A percentile compares a stretch with the other conserved stretches of the same genome.
Evolutionary conservation across 2,888 invertebrate species (phyloP).

Genomic region (Clusia tigrina): DNA sequence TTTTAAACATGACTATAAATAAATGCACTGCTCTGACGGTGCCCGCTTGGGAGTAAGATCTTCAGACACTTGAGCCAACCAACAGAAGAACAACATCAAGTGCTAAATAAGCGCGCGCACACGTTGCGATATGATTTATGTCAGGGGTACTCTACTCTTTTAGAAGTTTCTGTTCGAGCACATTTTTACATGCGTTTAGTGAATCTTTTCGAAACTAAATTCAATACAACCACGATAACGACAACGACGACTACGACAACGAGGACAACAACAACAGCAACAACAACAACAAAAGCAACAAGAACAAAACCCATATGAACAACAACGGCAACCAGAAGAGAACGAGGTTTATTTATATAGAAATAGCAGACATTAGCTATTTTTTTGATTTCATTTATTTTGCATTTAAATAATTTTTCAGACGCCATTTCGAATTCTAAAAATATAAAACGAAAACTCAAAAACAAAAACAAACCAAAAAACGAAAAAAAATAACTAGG

Average conservation of each 20-base stretch:
- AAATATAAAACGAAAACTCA: slow-evolving; percentile 11
- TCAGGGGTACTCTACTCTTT: slow-evolving; percentile 1
- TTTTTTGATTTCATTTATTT: not conserved
- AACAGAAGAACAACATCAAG: not conserved
- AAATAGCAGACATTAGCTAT: slow-evolving; percentile 1
- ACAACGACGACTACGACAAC: too few relatives aligned
- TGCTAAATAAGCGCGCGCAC: not conserved
- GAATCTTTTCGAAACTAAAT: too few relatives aligned
- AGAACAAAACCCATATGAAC: not conserved
- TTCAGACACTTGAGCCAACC: too few relatives aligned
- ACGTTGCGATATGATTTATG: slow-evolving; percentile 11
- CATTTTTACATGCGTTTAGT: not conserved
- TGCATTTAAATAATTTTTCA: slow-evolving; percentile 12
- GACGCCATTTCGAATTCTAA: slow-evolving; percentile 10
- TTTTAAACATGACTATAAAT: too few relatives aligned
- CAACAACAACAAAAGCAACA: not conserved
- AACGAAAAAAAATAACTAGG: too few relatives aligned
- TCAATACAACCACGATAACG: too few relatives aligned
- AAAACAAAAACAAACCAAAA: too few relatives aligned
- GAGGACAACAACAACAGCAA: too few relatives aligned
- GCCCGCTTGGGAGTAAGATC: too few relatives aligned
- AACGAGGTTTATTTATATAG: not conserved
- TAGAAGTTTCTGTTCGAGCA: not conserved
- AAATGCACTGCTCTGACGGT: too few relatives aligned
- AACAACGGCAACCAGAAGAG: not conserved